phyloP scores from a whole-genome alignment of 2,797 vertebrate genomes.

The Telmatherina bonti region DNA sequence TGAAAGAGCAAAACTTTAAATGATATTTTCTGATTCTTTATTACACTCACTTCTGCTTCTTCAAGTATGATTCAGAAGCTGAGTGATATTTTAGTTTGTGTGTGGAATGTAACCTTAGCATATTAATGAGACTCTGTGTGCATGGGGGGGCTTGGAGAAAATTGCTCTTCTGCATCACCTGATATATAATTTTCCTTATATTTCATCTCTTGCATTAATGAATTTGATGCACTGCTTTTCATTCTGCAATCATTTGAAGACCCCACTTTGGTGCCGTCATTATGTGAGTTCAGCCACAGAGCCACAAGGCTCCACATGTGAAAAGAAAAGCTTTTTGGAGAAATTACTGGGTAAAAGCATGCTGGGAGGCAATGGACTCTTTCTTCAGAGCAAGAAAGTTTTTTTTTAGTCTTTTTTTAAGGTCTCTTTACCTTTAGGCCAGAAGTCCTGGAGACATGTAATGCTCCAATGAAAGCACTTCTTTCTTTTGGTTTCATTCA shows the following conservation, averaged over 20 bases:
- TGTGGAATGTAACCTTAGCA: not conserved
- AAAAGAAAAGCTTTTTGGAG: constrained; percentile 50
- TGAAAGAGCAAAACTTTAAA: constrained; percentile 14
- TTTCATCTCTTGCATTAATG: constrained; percentile 22
- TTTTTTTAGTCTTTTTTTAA: constrained; percentile 18
- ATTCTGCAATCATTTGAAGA: constrained; percentile 32
- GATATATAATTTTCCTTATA: constrained; percentile 25
- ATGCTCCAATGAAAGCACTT: constrained; percentile 25
- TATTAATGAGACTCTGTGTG: not conserved
- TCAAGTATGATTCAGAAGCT: not conserved
- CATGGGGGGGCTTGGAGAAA: constrained; percentile 2
- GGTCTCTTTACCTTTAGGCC: constrained; percentile 23
- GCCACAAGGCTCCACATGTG: constrained; percentile 19
- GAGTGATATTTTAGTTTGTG: not conserved
- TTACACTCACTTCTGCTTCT: not conserved
- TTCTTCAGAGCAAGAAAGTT: constrained; percentile 26
- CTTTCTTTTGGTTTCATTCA: constrained; percentile 14
- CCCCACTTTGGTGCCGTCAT: constrained; percentile 27
- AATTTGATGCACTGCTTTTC: constrained; percentile 36
- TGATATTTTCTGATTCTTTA: constrained; percentile 7
- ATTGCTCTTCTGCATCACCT: constrained; percentile 16
- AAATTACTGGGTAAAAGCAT: constrained; percentile 45
- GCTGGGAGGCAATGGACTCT: constrained; percentile 35
- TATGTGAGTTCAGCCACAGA: constrained; percentile 33
- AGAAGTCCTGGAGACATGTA: constrained; percentile 18